Conservation (phyloP, 2,797 vertebrate species). For the Poeciliopsis turneri region DNA sequence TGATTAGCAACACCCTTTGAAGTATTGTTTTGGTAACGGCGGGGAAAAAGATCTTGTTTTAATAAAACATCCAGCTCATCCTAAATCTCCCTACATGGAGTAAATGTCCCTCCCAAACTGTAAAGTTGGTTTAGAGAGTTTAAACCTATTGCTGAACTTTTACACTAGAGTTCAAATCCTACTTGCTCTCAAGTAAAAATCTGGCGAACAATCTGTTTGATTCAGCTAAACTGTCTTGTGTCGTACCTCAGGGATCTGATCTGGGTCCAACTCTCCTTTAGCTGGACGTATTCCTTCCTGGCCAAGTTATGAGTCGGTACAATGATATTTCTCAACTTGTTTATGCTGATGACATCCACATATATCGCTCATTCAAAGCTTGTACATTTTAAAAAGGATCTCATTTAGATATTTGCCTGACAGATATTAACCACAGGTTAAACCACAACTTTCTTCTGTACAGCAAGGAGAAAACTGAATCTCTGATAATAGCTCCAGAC, state of each 20-base stretch:
- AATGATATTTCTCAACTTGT: background rate
- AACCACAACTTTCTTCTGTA: background rate
- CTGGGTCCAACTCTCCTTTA: background rate
- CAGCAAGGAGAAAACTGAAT: background rate
- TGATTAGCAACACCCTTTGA: slow-evolving; percentile 3
- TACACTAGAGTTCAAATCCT: background rate
- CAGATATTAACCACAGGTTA: background rate
- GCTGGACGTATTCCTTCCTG: background rate
- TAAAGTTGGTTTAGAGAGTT: background rate
- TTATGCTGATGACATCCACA: background rate
- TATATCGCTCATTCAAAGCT: background rate
- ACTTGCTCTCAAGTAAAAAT: background rate
- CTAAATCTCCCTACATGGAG: background rate
- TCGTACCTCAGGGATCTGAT: background rate
- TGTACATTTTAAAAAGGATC: background rate
- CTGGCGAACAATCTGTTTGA: background rate
- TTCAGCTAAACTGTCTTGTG: background rate
- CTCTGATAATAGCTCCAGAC: background rate
- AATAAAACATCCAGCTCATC: background rate
- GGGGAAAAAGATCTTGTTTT: background rate
- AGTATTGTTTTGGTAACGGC: background rate
- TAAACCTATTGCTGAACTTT: background rate
- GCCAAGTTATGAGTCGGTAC: background rate
- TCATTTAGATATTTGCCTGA: background rate
- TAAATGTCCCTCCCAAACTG: background rate